Conservation (phyloP, 2,113 vertebrate species). For the Athene noctua region DNA sequence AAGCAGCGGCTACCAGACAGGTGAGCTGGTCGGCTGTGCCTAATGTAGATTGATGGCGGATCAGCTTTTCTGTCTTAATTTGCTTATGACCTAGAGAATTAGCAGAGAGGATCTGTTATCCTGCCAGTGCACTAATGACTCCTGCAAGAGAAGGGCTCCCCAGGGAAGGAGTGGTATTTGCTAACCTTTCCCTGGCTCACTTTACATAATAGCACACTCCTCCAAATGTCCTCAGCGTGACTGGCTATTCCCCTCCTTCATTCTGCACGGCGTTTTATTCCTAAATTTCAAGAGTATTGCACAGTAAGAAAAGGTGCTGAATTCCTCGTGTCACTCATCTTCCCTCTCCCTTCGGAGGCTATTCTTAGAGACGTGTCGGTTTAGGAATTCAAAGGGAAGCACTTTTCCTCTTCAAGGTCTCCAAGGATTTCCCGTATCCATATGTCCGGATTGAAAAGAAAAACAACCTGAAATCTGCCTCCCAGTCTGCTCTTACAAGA, state of each 20-base stretch:
- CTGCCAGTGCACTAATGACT: background rate
- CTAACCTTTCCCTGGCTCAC: background rate
- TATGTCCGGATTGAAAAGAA: constrained; percentile 7
- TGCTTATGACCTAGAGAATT: constrained; percentile 39
- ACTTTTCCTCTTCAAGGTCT: constrained; percentile 28
- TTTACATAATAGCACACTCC: constrained; percentile 34
- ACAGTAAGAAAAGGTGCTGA: background rate
- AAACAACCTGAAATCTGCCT: background rate
- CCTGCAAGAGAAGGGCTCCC: constrained; percentile 24
- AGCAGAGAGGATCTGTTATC: background rate
- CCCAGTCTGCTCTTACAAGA: background rate
- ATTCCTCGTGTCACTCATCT: background rate
- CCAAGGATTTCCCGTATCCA: constrained; percentile 35
- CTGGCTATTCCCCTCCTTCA: background rate
- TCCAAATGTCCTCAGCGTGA: background rate
- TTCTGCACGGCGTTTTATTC: background rate
- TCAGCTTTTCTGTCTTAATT: constrained; percentile 40
- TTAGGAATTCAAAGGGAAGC: constrained; percentile 48
- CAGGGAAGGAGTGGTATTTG: constrained; percentile 34
- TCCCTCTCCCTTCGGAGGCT: background rate
- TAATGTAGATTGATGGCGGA: background rate
- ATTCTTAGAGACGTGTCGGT: constrained; percentile 8
- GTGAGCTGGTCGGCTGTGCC: background rate
- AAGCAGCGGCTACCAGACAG: background rate
- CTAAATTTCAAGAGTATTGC: background rate